These are phyloP conservation scores for Boloria euphrosyne DNA, from an alignment of 2,888 invertebrate genomes.

Conservation along the genomic window DNA sequence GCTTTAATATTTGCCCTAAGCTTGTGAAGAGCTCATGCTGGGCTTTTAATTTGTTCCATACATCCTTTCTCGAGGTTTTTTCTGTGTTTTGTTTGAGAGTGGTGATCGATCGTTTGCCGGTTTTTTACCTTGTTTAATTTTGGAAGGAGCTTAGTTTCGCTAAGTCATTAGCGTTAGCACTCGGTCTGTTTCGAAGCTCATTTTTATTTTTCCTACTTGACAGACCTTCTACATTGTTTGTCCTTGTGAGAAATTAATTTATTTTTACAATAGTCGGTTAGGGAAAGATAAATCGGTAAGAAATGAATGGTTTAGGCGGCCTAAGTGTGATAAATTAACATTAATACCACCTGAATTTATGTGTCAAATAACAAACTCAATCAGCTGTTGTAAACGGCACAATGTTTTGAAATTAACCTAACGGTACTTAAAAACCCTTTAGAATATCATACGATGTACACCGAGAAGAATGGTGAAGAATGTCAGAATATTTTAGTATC, in stretches of 20 bases:
- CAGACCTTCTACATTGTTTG: slow-evolving; percentile 69
- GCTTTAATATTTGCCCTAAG: slow-evolving; percentile 79
- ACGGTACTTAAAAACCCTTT: slow-evolving; percentile 1
- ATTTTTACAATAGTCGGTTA: neutral
- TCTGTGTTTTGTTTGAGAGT: slow-evolving; percentile 76
- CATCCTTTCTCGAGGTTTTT: slow-evolving; percentile 76
- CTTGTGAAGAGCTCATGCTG: slow-evolving; percentile 73
- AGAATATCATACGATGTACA: neutral
- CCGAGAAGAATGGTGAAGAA: neutral
- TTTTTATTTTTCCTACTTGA: slow-evolving; percentile 70
- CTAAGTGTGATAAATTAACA: too few relatives aligned
- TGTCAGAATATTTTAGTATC: slow-evolving; percentile 1
- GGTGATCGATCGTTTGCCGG: slow-evolving; percentile 78
- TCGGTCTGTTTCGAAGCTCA: slow-evolving; percentile 46
- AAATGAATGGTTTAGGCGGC: too few relatives aligned
- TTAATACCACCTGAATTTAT: too few relatives aligned
- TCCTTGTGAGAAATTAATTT: neutral
- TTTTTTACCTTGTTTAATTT: slow-evolving; percentile 80
- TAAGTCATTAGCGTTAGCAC: slow-evolving; percentile 70
- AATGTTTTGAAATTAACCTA: neutral
- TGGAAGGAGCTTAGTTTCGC: slow-evolving; percentile 76
- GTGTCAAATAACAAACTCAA: too few relatives aligned
- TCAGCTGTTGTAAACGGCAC: too few relatives aligned
- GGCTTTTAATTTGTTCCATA: slow-evolving; percentile 81
- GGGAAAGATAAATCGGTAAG: neutral